Evolutionary conservation across 2,797 vertebrate genomes (phyloP).

Genomic region (Xenops minutus): DNA sequence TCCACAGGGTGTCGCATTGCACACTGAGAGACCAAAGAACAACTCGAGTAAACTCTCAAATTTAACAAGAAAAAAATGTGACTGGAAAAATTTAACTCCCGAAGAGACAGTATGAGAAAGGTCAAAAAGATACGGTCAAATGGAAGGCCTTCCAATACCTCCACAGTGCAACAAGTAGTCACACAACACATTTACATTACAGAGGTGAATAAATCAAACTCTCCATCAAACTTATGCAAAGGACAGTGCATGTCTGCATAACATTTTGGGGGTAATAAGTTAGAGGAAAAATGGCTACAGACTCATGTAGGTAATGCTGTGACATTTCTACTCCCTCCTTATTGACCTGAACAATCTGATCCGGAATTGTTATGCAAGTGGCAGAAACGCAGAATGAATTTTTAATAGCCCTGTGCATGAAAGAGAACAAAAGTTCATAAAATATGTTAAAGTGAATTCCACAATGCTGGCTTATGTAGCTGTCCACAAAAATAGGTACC

Average conservation of each 20-base stretch:
- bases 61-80: neutral
- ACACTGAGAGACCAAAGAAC: neutral
- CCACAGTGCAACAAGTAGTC: neutral
- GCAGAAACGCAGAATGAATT: conserved; percentile 33
- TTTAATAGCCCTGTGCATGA: conserved; percentile 13
- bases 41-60: neutral
- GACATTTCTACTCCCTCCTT: neutral
- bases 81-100: neutral
- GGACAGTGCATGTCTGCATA: neutral
- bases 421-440: conserved; percentile 38
- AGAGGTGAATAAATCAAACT: neutral
- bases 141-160: neutral
- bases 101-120: neutral
- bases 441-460: conserved; percentile 21
- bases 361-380: conserved; percentile 15
- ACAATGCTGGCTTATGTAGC: neutral
- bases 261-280: neutral
- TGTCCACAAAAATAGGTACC: conserved; percentile 31
- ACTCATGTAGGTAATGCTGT: neutral
- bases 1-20: neutral
- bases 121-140: neutral
- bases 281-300: neutral
- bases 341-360: conserved; percentile 25
- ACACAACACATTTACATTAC: neutral
- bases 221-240: neutral